Evolutionary conservation across 1,140 invertebrate genomes (phyloP).

Genomic region (Lordiphosa mommai): DNA sequence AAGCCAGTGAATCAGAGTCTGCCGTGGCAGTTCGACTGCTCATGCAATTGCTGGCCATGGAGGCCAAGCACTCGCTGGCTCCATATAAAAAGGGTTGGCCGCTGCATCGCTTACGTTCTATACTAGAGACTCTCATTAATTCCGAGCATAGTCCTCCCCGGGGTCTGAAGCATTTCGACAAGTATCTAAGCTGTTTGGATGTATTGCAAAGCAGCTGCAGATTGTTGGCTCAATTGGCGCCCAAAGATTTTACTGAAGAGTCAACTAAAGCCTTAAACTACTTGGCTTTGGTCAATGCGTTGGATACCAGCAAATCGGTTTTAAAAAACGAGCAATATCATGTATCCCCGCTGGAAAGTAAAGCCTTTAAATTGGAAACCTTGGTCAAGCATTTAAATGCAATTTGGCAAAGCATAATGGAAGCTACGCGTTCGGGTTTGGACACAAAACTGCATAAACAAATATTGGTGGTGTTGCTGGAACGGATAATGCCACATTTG

Average conservation of each 20-base stretch:
- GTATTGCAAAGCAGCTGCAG: conserved; percentile 83
- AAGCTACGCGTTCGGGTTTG: conserved; percentile 82
- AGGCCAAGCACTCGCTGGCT: conserved; percentile 84
- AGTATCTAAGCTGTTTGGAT: conserved; percentile 84
- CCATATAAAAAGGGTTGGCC: conserved; percentile 76
- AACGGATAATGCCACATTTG: conserved; percentile 90
- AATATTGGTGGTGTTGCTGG: conserved; percentile 89
- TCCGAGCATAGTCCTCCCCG: conserved; percentile 61
- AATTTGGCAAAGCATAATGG: conserved; percentile 86
- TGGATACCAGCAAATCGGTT: conserved; percentile 45
- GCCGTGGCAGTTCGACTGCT: conserved; percentile 81
- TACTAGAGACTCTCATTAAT: conserved; percentile 82
- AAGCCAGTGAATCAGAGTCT: conserved; percentile 13
- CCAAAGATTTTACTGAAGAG: conserved; percentile 18
- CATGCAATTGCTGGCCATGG: conserved; percentile 84
- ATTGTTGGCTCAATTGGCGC: conserved; percentile 81
- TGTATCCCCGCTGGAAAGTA: conserved; percentile 1
- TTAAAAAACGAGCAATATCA: conserved; percentile 31
- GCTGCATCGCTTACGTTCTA: conserved; percentile 79
- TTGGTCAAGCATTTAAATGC: conserved; percentile 82
- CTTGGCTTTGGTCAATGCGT: conserved; percentile 84
- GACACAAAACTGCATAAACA: conserved; percentile 87
- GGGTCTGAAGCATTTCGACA: conserved; percentile 82
- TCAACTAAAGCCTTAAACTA: conserved; percentile 83
- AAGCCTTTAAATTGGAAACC: conserved; percentile 71